Base-by-base conservation (phyloP, 23 tunicate genomes). In the Botrylloides violaceus region DNA sequence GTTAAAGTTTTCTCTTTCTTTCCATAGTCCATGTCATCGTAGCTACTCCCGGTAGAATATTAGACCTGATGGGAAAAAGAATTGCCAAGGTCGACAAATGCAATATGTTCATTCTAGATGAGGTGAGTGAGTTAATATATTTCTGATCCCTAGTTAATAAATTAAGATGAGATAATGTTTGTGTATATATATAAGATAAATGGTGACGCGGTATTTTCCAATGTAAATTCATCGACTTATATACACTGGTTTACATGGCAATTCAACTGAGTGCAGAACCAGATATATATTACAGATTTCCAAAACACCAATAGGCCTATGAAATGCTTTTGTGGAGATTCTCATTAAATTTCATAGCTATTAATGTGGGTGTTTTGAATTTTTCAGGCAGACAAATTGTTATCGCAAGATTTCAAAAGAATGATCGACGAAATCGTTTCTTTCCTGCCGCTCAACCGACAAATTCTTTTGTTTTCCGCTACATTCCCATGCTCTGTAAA, bases 11-110 rank as follows among this genome's bases (percentile, higher is more conserved):
- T 55, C 28, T 58, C 15, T 43, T 43, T 9, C 29, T 15, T 29
- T 71, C 58, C 58, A 22, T 66, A 75, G 92, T 95, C 9, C 99
- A 95, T 56, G 85, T 95, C 32, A 83, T 95, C 43, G 86, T 95
- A 12, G 99, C 99, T 4, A 87, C 99, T 2, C 99, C 99, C 24
- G 99, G 99, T 59, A 30, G 99, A 73, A 95, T 95, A 36, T 58
- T 87, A 26, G 99, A 95, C 79, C 60, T 95, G 29, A 87, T 95
- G 37, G 92, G 91, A 43, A 95, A 95, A 76, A 81, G 85, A 22
- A 82, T 87, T 43, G 99, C 99, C 2, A 87, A 95, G 70, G 99
- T 95, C 72, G 84, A 95, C 47, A 75, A 59, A 21, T 87, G 99
- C 74, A 83, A 87, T 70, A 95, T 87, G 83, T 70, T 95, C 73